Evolutionary conservation across 2,888 invertebrate species (phyloP).

Genomic region (Polylopha cassiicola): DNA sequence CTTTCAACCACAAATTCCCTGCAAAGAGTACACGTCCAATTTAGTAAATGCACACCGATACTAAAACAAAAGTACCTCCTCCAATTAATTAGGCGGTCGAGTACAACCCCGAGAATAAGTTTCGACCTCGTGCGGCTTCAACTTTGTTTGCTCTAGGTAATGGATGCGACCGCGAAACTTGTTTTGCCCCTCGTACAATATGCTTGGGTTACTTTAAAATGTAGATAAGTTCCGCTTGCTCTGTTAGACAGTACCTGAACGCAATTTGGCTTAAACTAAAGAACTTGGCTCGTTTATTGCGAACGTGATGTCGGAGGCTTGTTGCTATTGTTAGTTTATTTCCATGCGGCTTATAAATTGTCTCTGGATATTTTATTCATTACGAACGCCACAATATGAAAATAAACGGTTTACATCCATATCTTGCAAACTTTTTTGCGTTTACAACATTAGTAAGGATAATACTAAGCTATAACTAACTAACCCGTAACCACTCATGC

Average conservation of each 20-base stretch:
- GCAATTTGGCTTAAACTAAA: constrained; percentile 22
- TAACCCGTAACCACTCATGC: too few species aligned
- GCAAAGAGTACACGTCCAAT: constrained; percentile 12
- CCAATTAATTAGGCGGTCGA: constrained; percentile 35
- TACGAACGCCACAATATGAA: too few species aligned
- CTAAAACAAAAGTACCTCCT: constrained; percentile 23
- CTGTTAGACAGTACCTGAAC: constrained; percentile 14
- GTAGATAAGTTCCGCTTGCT: constrained; percentile 20
- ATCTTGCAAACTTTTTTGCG: too few species aligned
- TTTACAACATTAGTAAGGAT: too few species aligned
- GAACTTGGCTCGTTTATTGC: constrained; percentile 18
- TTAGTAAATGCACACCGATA: constrained; percentile 15
- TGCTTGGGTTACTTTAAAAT: constrained; percentile 21
- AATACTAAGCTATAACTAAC: too few species aligned
- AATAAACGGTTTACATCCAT: too few species aligned
- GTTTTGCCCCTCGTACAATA: constrained; percentile 32
- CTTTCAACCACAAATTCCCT: not conserved
- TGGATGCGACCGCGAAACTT: constrained; percentile 47
- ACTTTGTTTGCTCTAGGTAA: constrained; percentile 46
- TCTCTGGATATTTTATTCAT: too few species aligned
- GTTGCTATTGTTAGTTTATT: too few species aligned
- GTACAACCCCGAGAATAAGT: constrained; percentile 37
- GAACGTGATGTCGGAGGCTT: constrained; percentile 20
- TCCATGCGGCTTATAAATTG: too few species aligned
- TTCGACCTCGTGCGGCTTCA: constrained; percentile 33